Evolutionary conservation across 2,888 invertebrate species (phyloP), one percentile per base, ranked within the genome.

Genomic region (Neoscelio sp.): DNA sequence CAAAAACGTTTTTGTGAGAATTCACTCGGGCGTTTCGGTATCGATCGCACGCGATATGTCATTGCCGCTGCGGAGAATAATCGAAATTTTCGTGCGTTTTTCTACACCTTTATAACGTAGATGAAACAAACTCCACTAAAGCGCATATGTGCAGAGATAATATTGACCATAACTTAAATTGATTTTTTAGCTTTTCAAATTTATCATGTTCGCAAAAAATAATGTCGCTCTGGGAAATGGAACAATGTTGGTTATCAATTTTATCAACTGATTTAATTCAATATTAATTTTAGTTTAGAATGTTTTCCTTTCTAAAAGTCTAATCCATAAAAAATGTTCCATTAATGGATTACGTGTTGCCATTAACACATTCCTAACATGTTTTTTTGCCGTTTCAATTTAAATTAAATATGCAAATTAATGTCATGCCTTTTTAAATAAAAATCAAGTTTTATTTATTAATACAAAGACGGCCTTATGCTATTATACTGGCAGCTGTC

Each of bases 1-100:
- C 33, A 67, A 67, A 67, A 67, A 67, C 67, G 67, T 67, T 67
- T 67, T 67, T 67, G 67, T 54, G 44, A 30, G 54, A 42, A 54
- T 54, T 44, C 67, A 46, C 26, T 67, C 54, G 30, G 52, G 30
- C 48, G 65, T 52, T 65, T 52, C 52, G 40, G 44, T 54, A 67
- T 67, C 54, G 67, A 68, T 48, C 68, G 56, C 2, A 10, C 35
- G 28, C 56, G 58, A 68, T 58, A 40, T 68, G 68, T 68, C 68
- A 58, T 68, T 18, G 58, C 46, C 44, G 46, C 30, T 67, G 67
- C 23, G 26, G 18, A 13, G 54, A 58, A 68, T 68, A 58, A 68
- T 58, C 56, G 48, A 68, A 68, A 58, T 68, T 68, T 68, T 68
- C 56, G 10, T 58, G 56, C 48, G 30, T 67, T 67, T 56, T 46